Evolutionary conservation across 1,140 invertebrate species (phyloP).

Genomic region (Drosophila arizonae): DNA sequence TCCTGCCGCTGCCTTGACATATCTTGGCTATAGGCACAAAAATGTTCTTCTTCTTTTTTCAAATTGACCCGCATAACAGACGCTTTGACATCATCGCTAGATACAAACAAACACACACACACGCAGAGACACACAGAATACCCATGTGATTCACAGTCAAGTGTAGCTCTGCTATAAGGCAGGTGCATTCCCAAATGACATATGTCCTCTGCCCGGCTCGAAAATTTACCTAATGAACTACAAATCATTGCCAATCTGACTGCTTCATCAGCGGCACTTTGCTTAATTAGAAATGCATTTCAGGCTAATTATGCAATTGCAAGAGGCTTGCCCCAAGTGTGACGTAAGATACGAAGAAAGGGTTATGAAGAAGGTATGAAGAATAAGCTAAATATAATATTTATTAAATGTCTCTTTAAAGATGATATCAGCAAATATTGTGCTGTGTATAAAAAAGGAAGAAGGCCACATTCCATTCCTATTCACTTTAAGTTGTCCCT

Average conservation of each 20-base stretch:
- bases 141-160: not conserved
- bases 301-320: no score
- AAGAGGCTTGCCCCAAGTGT: no score
- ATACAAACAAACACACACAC: not conserved
- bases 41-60: conserved; percentile 41
- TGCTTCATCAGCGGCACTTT: no score
- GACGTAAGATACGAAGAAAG: no score
- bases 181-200: conserved; percentile 23
- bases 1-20: conserved; percentile 54
- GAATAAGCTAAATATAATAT: no score
- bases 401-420: no score
- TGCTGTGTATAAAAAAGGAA: not conserved
- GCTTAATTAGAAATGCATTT: no score
- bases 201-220: not conserved
- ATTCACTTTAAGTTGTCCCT: not conserved
- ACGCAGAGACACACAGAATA: not conserved
- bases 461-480: not conserved
- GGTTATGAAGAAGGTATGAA: no score
- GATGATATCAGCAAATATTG: not conserved
- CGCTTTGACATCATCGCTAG: conserved; percentile 66
- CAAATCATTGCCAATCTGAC: no score
- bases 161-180: not conserved
- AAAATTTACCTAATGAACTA: no score
- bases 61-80: conserved; percentile 72
- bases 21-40: conserved; percentile 69